Conservation (phyloP, 1,140 invertebrate genomes). For the Drosophila teissieri region DNA sequence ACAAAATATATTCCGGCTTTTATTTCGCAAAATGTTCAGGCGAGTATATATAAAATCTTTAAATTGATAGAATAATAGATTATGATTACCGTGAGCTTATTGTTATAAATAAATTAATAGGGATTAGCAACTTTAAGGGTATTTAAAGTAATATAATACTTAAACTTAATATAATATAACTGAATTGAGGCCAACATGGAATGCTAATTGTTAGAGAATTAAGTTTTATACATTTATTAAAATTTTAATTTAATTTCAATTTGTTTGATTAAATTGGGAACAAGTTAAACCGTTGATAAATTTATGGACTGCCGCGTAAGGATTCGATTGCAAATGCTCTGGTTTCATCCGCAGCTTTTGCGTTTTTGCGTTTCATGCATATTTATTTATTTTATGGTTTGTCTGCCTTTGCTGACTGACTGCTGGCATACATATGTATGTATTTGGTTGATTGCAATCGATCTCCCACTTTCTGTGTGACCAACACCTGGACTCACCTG, state of each 20-base stretch:
- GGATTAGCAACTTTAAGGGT: too few relatives aligned
- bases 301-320: conserved; percentile 3
- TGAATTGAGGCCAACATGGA: too few relatives aligned
- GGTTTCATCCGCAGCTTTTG: conserved; percentile 15
- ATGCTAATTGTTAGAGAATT: too few relatives aligned
- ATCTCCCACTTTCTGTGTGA: conserved; percentile 38
- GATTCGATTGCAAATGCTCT: conserved; percentile 4
- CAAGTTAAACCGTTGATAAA: neutral
- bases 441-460: conserved; percentile 79
- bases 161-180: too few relatives aligned
- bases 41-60: neutral
- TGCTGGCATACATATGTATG: conserved; percentile 32
- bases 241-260: too few relatives aligned
- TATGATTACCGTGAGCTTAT: neutral
- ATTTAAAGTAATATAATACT: too few relatives aligned
- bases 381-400: conserved; percentile 38
- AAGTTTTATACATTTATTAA: too few relatives aligned
- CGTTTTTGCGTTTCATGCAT: conserved; percentile 25
- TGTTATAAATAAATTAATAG: too few relatives aligned
- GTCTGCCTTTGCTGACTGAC: neutral
- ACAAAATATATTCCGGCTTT: neutral
- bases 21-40: neutral
- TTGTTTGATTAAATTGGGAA: neutral
- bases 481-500: conserved; percentile 10
- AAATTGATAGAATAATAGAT: too few relatives aligned